These are phyloP conservation scores for Corythucha ciliata DNA, from an alignment of 2,888 invertebrate species.

Conservation along the genomic window DNA sequence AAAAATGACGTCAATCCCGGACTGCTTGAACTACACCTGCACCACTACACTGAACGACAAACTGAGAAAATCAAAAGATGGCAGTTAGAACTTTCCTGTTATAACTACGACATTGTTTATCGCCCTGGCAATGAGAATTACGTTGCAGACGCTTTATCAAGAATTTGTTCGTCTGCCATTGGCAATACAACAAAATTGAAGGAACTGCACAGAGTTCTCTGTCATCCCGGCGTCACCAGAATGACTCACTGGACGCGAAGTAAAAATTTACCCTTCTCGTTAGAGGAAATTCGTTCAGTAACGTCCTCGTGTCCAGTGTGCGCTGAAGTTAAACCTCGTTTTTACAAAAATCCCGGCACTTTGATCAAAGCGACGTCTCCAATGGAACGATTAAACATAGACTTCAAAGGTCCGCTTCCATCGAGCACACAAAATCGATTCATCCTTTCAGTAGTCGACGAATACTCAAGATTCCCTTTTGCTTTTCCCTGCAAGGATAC, in stretches of 20 bases:
- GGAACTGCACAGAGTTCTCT: conserved; percentile 13
- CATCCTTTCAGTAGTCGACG: conserved; percentile 27
- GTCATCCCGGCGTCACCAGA: conserved; percentile 28
- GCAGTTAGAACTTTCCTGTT: conserved; percentile 16
- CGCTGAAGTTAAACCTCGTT: conserved; percentile 15
- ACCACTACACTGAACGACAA: no score
- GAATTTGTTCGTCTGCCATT: conserved; percentile 4
- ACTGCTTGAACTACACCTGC: no score
- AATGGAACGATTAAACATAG: conserved; percentile 10
- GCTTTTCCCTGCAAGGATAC: conserved; percentile 14
- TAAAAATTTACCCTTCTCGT: conserved; percentile 28
- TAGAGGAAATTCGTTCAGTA: conserved; percentile 24
- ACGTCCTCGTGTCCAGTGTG: not conserved
- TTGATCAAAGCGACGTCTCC: not conserved
- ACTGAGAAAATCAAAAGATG: conserved; percentile 6
- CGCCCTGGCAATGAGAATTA: not conserved
- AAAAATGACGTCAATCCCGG: no score
- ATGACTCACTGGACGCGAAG: conserved; percentile 24
- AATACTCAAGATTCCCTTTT: conserved; percentile 10
- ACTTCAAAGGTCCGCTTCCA: conserved; percentile 5
- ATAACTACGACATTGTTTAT: conserved; percentile 20
- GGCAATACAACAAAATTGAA: not conserved
- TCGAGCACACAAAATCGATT: conserved; percentile 7
- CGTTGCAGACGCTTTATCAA: conserved; percentile 15
- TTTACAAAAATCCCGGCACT: not conserved